phyloP scores from a whole-genome alignment of 2,888 invertebrate species.

The Sipha maydis region DNA sequence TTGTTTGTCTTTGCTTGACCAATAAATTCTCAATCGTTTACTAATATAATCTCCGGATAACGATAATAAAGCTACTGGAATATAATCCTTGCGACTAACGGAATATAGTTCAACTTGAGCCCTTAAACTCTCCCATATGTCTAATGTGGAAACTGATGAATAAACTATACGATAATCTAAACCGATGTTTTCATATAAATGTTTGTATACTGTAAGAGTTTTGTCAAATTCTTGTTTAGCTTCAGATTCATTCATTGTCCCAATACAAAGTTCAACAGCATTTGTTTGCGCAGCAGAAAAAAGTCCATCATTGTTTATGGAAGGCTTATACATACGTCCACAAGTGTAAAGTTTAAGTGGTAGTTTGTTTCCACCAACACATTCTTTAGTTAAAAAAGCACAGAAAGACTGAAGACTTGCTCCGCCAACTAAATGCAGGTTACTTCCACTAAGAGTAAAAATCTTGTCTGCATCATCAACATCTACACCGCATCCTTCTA shows the following conservation, averaged over 20 bases:
- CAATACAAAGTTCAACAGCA: conserved; percentile 75
- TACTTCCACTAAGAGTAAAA: conserved; percentile 72
- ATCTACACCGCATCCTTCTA: conserved; percentile 78
- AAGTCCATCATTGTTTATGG: conserved; percentile 70
- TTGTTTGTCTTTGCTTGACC: conserved; percentile 71
- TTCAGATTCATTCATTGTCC: conserved; percentile 70
- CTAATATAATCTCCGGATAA: conserved; percentile 79
- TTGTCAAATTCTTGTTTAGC: conserved; percentile 72
- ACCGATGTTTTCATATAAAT: conserved; percentile 75
- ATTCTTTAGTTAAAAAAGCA: conserved; percentile 77
- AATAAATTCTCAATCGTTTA: conserved; percentile 80
- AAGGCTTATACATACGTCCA: conserved; percentile 77
- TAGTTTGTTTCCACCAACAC: conserved; percentile 72
- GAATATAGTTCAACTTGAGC: conserved; percentile 82
- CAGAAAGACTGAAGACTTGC: conserved; percentile 79
- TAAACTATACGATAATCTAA: conserved; percentile 76
- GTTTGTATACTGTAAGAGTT: conserved; percentile 70
- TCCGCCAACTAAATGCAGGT: conserved; percentile 80
- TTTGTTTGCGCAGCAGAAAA: conserved; percentile 79
- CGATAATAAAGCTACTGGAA: conserved; percentile 81
- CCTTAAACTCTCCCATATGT: conserved; percentile 75
- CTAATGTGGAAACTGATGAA: conserved; percentile 73
- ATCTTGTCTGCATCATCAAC: conserved; percentile 71
- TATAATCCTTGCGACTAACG: conserved; percentile 72
- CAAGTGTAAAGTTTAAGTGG: conserved; percentile 78